Base-by-base conservation (phyloP, 1,140 invertebrate genomes). In the Melitaea cinxia region DNA sequence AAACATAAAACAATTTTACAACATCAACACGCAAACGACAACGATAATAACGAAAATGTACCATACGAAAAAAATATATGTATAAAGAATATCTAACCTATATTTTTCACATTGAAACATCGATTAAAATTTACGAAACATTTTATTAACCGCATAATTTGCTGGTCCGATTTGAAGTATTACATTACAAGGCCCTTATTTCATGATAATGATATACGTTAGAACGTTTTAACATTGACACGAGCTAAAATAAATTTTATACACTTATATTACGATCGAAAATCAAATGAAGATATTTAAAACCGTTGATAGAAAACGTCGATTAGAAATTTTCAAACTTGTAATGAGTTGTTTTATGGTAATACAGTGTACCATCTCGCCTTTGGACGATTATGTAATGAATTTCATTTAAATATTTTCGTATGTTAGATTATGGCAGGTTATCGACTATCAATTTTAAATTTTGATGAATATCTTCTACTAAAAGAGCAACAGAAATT, bases 181-280 rank as follows among this genome's bases (percentile, higher is more conserved):
- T 56, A 56, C 23, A 26, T 56, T 56, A 42, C 54, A 12, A 56
- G 26, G 23, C 35, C 42, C 54, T 14, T 56, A 56, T 42, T 56
- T 56, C 26, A 42, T 42, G 19, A 56, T 56, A 56, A 56, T 56
- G 23, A 42, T 42, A 24, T 56, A 42, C 24, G 37, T 37, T 45
- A 17, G 24, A 26, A 42, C 24, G 23, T 42, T 28, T 45, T 7
- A 56, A n/a, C 54, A 0, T 6, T 7, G 17, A 17, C 19, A 26
- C 26, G 17, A 26, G 24, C 19, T 42, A 26, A 42, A 56, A 56
- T 56, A 9, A 39, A 5, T 56, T 28, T 14, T 56, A 42, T 24
- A 2, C 2, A 37, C 39, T 4, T 15, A 17, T 19, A 4, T 15
- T 45, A 56, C 26, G 54, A 17, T 56, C 28, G 19, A 26, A 56